These are phyloP conservation scores for Mellivora capensis DNA, from an alignment of 2,113 vertebrate genomes.

Conservation along the genomic window DNA sequence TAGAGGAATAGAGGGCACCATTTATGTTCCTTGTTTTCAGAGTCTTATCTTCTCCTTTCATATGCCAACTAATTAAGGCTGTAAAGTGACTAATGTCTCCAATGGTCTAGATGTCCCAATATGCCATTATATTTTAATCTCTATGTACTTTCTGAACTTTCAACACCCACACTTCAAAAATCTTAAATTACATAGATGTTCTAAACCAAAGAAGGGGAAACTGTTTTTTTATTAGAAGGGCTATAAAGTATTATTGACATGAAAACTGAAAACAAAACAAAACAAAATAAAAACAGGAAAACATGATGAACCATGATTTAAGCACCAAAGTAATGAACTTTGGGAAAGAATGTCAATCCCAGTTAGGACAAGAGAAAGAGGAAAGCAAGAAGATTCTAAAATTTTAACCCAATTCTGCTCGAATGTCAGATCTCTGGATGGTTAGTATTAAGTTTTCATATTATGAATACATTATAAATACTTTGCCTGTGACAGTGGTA, in stretches of 20 bases:
- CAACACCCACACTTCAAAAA: not conserved
- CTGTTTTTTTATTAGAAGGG: not conserved
- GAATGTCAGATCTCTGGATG: not conserved
- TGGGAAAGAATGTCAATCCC: not conserved
- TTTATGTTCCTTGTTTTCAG: not conserved
- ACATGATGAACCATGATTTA: not conserved
- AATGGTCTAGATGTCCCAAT: not conserved
- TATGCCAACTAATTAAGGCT: not conserved
- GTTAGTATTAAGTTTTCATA: not conserved
- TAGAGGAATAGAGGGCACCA: not conserved
- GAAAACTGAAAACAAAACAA: not conserved
- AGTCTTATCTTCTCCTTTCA: not conserved
- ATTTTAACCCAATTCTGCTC: not conserved
- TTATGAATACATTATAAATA: not conserved
- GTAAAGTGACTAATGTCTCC: not conserved
- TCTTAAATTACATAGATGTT: not conserved
- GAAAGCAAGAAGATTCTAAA: not conserved
- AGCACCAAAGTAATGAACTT: not conserved
- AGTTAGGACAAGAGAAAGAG: not conserved
- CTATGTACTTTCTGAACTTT: not conserved
- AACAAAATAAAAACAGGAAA: not conserved
- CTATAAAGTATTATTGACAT: not conserved
- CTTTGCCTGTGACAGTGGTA: not conserved
- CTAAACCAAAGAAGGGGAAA: not conserved
- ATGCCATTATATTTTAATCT: not conserved